Conservation (phyloP, 1,140 invertebrate species). For the Coenobita brevimanus region DNA sequence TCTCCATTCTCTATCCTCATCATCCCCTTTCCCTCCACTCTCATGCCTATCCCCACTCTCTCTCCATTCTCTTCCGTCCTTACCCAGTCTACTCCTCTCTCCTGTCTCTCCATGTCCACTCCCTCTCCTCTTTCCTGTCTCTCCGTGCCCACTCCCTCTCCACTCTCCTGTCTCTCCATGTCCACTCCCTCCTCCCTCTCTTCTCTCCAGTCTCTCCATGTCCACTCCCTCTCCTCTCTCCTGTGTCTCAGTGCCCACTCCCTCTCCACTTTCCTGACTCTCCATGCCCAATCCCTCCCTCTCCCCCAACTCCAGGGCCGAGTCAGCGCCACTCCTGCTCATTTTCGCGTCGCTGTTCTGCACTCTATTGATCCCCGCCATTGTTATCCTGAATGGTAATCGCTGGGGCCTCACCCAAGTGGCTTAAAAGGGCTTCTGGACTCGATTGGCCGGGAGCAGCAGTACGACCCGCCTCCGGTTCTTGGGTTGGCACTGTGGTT, state of each 20-base stretch:
- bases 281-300: background rate
- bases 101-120: too few species aligned
- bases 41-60: too few species aligned
- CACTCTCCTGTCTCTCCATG: background rate
- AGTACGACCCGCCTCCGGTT: too few species aligned
- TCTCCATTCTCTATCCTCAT: too few species aligned
- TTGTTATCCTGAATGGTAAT: background rate
- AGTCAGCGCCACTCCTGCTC: background rate
- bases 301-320: background rate
- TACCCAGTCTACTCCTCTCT: too few species aligned
- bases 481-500: too few species aligned
- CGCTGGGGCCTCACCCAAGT: background rate
- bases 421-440: background rate
- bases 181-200: background rate
- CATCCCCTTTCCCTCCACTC: too few species aligned
- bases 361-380: background rate
- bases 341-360: background rate
- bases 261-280: background rate
- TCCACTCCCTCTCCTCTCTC: too few species aligned
- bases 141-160: constrained; percentile 1
- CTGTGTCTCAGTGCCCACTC: background rate
- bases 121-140: background rate
- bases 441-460: too few species aligned
- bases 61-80: too few species aligned
- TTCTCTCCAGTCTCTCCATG: too few species aligned